Conservation (phyloP, 2,888 invertebrate species). For the Lissonota sp. region DNA sequence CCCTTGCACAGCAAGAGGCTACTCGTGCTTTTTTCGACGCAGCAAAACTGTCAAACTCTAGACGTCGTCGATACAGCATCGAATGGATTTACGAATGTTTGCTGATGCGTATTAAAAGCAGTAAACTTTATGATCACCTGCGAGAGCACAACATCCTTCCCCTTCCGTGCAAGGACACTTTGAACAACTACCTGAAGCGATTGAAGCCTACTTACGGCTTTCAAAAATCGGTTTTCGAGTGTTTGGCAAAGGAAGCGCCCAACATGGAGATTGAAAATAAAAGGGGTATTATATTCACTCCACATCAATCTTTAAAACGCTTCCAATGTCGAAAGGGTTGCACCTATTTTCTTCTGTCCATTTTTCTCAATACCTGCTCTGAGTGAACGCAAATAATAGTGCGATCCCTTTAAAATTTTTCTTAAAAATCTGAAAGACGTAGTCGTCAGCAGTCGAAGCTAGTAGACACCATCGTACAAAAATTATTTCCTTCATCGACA, state of each 20-base stretch:
- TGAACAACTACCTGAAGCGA: slow-evolving; percentile 24
- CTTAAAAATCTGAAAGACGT: no score
- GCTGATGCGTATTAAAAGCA: slow-evolving; percentile 61
- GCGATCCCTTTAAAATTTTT: no score
- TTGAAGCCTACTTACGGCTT: slow-evolving; percentile 48
- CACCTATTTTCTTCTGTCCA: no score
- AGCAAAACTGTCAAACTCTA: slow-evolving; percentile 25
- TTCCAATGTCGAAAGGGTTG: not conserved
- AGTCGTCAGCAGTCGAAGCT: no score
- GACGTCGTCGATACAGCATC: slow-evolving; percentile 35
- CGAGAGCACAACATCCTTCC: slow-evolving; percentile 51
- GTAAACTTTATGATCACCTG: slow-evolving; percentile 59
- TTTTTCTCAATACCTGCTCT: no score
- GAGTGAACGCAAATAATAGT: no score
- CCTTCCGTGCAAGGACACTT: slow-evolving; percentile 27
- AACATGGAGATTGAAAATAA: slow-evolving; percentile 43
- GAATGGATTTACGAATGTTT: slow-evolving; percentile 64
- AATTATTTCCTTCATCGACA: no score
- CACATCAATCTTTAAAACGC: no score
- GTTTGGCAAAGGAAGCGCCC: slow-evolving; percentile 40
- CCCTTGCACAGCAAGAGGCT: slow-evolving; percentile 29
- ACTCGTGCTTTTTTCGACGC: slow-evolving; percentile 37
- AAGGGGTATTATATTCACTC: slow-evolving; percentile 44
- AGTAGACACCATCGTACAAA: no score
- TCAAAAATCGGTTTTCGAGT: slow-evolving; percentile 49